A percentile compares a stretch with the other conserved stretches of the same genome.
These are phyloP conservation scores for Sarotherodon lohbergeri DNA, from an alignment of 2,113 vertebrate genomes.

Conservation along the genomic window DNA sequence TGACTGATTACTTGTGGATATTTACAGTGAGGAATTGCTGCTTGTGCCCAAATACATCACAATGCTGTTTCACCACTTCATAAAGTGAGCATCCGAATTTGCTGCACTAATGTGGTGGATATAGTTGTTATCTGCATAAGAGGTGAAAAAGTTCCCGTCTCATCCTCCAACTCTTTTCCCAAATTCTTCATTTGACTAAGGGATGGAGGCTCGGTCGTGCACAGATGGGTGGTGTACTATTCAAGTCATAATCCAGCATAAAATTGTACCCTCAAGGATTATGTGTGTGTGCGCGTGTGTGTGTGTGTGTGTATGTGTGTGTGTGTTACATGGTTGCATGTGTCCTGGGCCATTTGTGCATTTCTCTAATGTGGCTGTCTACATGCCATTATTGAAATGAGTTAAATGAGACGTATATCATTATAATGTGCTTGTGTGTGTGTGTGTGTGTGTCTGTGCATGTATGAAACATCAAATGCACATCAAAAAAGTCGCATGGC, in stretches of 20 bases:
- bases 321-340: neutral
- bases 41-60: neutral
- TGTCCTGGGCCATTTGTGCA: conserved; percentile 2
- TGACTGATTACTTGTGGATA: neutral
- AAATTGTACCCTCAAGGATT: conserved; percentile 23
- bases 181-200: neutral
- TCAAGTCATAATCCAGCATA: conserved; percentile 30
- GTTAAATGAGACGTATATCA: conserved; percentile 1
- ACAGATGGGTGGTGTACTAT: conserved; percentile 14
- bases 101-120: neutral
- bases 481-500: neutral
- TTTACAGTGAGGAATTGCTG: neutral
- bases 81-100: neutral
- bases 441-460: neutral
- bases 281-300: neutral
- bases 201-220: neutral
- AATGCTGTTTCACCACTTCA: neutral
- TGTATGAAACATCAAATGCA: neutral
- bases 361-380: conserved; percentile 48
- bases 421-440: neutral
- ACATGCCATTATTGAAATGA: conserved; percentile 58
- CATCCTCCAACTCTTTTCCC: neutral
- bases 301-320: neutral
- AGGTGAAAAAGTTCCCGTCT: neutral
- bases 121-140: neutral